Evolutionary conservation across 2,113 vertebrate genomes (phyloP), one percentile per base, ranked within the genome.

Genomic region (Amblyornis subalaris): DNA sequence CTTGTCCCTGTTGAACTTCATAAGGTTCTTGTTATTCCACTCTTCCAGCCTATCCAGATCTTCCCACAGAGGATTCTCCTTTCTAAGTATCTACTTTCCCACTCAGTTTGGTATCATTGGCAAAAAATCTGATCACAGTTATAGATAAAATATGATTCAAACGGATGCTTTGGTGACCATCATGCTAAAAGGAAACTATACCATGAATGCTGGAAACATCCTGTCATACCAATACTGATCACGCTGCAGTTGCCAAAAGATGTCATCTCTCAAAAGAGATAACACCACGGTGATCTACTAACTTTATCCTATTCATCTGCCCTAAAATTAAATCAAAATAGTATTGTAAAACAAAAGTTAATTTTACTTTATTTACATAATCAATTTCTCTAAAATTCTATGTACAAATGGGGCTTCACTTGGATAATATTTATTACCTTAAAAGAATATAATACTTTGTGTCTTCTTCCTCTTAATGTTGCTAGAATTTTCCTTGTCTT

Each of bases 41-140:
- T 57, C 35, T 72, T 72, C 22, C 18, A 80, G 14, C 12, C 36
- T 79, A 40, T 9, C 16, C 29, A 40, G 54, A 9, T 88, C 10
- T 71, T 48, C 42, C 42, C 48, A 16, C 12, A 28, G 18, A 44
- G 36, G 2, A 3, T 8, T 65, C 14, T 57, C 22, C 36, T 31
- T 79, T 64, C 42, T 50, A 42, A 42, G 9, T 6, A 33, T 31
- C 6, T 10, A 16, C 8, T 42, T 72, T 47, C 18, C 48, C 3
- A 18, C 4, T 35, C 40, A 21, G 5, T 47, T 78, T 65, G 2
- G 1, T 36, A 23, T 57, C 7, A 47, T 2, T 4, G 1, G 19
- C 21, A 67, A 82, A 77, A 72, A 62, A 40, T 69, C 16, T 76
- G 12, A 58, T 24, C 6, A 47, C 16, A 55, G 21, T 45, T 53